Conservation (phyloP, 2,888 invertebrate species). For the Plutella xylostella region DNA sequence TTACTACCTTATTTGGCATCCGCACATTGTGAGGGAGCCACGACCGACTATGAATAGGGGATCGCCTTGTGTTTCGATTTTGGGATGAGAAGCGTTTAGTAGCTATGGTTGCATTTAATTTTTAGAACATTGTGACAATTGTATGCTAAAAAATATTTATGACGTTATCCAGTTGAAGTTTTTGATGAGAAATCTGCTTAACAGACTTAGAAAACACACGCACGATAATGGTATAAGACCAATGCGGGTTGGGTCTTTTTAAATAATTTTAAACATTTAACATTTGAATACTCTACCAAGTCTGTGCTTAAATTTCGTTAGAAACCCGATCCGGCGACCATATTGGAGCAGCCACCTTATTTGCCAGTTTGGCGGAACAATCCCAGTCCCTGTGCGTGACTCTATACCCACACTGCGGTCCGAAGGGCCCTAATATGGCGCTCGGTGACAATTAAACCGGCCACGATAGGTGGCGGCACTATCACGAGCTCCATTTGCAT, state of each 20-base stretch:
- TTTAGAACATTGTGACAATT: not conserved
- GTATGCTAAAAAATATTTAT: not conserved
- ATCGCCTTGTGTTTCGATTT: too few species aligned
- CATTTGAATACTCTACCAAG: not conserved
- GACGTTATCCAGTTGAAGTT: not conserved
- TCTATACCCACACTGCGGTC: not conserved
- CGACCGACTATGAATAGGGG: too few species aligned
- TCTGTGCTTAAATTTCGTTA: constrained; percentile 1
- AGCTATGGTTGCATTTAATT: not conserved
- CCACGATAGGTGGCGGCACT: constrained; percentile 19
- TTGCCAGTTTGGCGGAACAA: constrained; percentile 3
- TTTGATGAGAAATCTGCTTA: not conserved
- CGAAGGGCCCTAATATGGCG: constrained; percentile 23
- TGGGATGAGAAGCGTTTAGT: not conserved
- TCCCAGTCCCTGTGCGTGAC: not conserved
- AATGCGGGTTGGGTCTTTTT: too few species aligned
- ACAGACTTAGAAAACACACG: not conserved
- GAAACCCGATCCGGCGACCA: not conserved
- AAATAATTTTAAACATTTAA: not conserved
- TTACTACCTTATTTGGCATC: constrained; percentile 48
- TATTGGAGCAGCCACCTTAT: constrained; percentile 4
- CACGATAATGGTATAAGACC: not conserved
- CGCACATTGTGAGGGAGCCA: constrained; percentile 4
- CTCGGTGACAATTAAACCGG: constrained; percentile 38
- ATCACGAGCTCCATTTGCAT: constrained; percentile 40